These are phyloP conservation scores for Frankliniella intonsa DNA, from an alignment of 2,888 invertebrate genomes.

Conservation along the genomic window DNA sequence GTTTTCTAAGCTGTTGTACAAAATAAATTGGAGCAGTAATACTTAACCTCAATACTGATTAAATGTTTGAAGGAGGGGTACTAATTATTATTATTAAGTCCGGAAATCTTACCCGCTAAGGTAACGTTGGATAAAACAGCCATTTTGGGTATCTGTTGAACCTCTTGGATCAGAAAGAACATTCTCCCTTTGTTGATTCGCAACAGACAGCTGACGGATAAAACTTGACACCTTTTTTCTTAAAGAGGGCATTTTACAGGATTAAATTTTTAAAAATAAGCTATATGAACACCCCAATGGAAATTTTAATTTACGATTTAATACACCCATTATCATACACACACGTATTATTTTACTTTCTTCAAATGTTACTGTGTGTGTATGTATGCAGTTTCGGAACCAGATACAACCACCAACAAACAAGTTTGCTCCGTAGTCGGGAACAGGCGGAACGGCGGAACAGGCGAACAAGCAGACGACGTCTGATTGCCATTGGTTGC, in stretches of 20 bases:
- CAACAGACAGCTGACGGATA: conserved; percentile 27
- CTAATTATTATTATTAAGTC: neutral
- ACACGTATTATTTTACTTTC: no score
- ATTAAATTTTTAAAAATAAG: neutral
- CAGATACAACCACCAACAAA: no score
- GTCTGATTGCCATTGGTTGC: no score
- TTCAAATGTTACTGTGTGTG: no score
- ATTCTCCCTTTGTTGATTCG: conserved; percentile 9
- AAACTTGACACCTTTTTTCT: conserved; percentile 34
- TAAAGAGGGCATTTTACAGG: conserved; percentile 33
- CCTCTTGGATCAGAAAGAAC: neutral
- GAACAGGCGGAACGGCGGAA: no score
- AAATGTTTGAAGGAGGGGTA: neutral
- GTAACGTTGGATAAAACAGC: conserved; percentile 64
- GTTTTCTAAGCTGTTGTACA: neutral
- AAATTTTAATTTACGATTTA: no score
- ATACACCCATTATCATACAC: no score
- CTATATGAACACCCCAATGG: no score
- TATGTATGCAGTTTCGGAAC: no score
- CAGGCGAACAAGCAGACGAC: no score
- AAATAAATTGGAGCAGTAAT: neutral
- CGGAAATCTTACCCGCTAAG: conserved; percentile 58
- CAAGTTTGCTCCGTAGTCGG: no score
- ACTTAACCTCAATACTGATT: conserved; percentile 17
- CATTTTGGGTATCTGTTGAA: conserved; percentile 4